phyloP scores from a whole-genome alignment of 2,113 vertebrate species.

The Epinephelus moara region DNA sequence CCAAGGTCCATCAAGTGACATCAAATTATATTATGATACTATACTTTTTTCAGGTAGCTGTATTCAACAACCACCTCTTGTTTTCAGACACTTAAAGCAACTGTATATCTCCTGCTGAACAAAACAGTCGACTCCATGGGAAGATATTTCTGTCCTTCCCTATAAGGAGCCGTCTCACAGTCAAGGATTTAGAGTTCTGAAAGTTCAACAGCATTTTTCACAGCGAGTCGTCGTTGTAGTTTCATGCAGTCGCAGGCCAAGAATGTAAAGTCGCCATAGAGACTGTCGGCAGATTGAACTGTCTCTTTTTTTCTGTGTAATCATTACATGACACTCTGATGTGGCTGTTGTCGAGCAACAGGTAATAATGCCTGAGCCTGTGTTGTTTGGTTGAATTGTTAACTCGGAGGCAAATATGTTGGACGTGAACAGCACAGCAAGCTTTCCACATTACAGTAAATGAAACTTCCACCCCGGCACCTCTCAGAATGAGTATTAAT shows the following conservation, averaged over 20 bases:
- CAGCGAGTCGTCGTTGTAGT: slow-evolving; percentile 60
- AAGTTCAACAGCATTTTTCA: slow-evolving; percentile 71
- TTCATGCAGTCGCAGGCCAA: slow-evolving; percentile 42
- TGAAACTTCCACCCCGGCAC: not conserved
- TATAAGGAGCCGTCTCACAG: slow-evolving; percentile 19
- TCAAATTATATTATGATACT: not conserved
- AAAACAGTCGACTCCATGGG: slow-evolving; percentile 25
- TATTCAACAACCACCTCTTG: not conserved
- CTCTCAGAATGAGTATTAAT: slow-evolving; percentile 19
- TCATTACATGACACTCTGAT: slow-evolving; percentile 28
- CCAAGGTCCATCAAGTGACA: slow-evolving; percentile 6
- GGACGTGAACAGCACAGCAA: slow-evolving; percentile 15
- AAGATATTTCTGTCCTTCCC: slow-evolving; percentile 22
- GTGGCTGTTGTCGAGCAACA: slow-evolving; percentile 6
- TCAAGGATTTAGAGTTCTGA: slow-evolving; percentile 63
- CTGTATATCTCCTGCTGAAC: slow-evolving; percentile 18
- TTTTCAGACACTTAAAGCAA: slow-evolving; percentile 1
- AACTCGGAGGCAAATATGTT: slow-evolving; percentile 3
- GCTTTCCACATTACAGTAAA: slow-evolving; percentile 1
- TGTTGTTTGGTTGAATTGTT: slow-evolving; percentile 17
- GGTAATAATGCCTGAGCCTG: not conserved
- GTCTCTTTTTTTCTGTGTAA: slow-evolving; percentile 30
- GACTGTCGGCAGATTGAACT: slow-evolving; percentile 19
- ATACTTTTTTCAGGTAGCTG: not conserved
- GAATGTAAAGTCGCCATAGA: slow-evolving; percentile 67